Conservation (phyloP, 2,797 vertebrate genomes). For the Gambelia wislizenii region DNA sequence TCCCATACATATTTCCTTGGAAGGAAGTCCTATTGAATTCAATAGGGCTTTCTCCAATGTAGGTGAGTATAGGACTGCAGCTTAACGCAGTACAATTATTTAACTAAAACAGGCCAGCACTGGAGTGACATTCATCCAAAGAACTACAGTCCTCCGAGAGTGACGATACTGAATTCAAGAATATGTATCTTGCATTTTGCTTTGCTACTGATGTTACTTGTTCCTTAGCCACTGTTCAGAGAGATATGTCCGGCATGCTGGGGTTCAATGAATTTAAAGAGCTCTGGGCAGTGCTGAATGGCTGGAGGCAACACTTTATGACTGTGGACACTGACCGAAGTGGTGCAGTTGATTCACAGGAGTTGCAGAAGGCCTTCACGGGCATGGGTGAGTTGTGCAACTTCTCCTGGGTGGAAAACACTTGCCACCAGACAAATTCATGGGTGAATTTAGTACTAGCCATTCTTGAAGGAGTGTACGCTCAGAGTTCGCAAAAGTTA, state of each 20-base stretch:
- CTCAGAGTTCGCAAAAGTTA: too few relatives aligned
- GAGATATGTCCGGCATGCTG: conserved; percentile 83
- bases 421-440: not conserved
- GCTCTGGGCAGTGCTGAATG: conserved; percentile 81
- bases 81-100: not conserved
- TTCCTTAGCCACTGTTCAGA: conserved; percentile 78
- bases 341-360: conserved; percentile 80
- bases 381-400: conserved; percentile 77
- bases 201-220: not conserved
- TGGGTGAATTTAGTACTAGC: not conserved
- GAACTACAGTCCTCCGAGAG: not conserved
- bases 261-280: conserved; percentile 85
- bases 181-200: not conserved
- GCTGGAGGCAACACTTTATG: conserved; percentile 83
- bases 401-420: not conserved
- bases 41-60: not conserved
- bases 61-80: not conserved
- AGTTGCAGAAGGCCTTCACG: conserved; percentile 74
- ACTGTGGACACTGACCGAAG: conserved; percentile 79
- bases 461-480: not conserved
- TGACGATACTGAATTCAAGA: not conserved
- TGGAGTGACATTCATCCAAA: not conserved
- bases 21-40: not conserved
- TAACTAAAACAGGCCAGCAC: not conserved
- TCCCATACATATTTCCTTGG: not conserved